These are phyloP conservation scores for Noctua fimbriata DNA, from an alignment of 2,888 invertebrate species.

Conservation along the genomic window DNA sequence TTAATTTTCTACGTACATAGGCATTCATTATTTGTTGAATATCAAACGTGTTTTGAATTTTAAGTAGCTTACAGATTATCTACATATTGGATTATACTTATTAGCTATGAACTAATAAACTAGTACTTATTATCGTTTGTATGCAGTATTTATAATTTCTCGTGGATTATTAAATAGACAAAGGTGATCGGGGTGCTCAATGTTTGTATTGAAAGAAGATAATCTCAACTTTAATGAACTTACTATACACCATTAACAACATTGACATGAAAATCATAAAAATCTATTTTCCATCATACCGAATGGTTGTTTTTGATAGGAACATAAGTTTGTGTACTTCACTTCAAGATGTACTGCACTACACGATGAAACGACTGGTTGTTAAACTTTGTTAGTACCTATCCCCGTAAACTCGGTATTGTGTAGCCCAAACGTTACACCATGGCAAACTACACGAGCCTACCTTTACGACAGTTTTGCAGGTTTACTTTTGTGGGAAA, in stretches of 20 bases:
- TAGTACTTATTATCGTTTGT: slow-evolving; percentile 2
- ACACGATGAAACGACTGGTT: not conserved
- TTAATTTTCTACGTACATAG: slow-evolving; percentile 17
- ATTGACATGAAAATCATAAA: not conserved
- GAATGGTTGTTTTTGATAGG: not conserved
- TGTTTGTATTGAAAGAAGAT: not conserved
- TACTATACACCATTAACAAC: not conserved
- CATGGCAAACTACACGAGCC: not conserved
- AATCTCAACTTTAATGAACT: not conserved
- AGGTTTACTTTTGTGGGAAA: slow-evolving; percentile 24
- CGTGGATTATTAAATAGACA: slow-evolving; percentile 23
- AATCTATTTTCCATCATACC: not conserved
- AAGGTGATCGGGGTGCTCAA: not conserved
- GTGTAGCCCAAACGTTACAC: slow-evolving; percentile 7
- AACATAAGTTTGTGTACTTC: not conserved
- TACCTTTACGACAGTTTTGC: slow-evolving; percentile 39
- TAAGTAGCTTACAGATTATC: slow-evolving; percentile 26
- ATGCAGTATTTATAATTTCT: slow-evolving; percentile 4
- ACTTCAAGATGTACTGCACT: not conserved
- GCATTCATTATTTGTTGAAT: slow-evolving; percentile 37
- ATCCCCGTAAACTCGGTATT: slow-evolving; percentile 16
- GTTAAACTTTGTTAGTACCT: slow-evolving; percentile 13
- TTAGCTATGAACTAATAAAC: slow-evolving; percentile 1
- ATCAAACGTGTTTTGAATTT: slow-evolving; percentile 41
- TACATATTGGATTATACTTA: slow-evolving; percentile 21